These are phyloP conservation scores for Varanus salvator DNA, from an alignment of 2,113 vertebrate genomes.

Conservation along the genomic window DNA sequence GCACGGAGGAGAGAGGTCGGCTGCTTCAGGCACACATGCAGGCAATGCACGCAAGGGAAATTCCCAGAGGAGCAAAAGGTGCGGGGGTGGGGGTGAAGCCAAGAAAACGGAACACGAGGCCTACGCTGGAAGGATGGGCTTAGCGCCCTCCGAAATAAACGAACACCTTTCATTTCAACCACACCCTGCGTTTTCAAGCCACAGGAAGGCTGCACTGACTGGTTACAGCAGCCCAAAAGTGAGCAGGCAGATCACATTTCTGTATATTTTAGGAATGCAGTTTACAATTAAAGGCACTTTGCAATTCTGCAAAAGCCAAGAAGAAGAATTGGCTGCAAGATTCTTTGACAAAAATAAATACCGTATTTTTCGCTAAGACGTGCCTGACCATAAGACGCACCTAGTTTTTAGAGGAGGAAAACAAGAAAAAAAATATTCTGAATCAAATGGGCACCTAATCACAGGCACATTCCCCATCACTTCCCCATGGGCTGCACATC, in stretches of 20 bases:
- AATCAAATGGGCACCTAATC: no score
- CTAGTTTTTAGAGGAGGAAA: no score
- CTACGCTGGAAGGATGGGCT: background rate
- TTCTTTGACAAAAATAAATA: no score
- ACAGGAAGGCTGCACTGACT: background rate
- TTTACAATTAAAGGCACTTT: background rate
- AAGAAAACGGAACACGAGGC: background rate
- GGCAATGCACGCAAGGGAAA: background rate
- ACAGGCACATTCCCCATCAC: no score
- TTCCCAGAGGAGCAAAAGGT: background rate
- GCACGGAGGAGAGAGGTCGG: slow-evolving; percentile 36
- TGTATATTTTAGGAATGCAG: background rate
- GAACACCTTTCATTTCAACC: background rate
- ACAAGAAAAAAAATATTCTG: no score
- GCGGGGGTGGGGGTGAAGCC: background rate
- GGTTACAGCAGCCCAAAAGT: background rate
- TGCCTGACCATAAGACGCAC: no score
- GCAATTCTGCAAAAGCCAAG: background rate
- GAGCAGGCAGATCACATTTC: background rate
- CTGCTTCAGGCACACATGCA: background rate
- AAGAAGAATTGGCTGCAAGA: background rate
- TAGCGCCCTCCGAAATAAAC: no score
- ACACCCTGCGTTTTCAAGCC: background rate
- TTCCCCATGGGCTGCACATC: no score
- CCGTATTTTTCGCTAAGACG: no score